Evolutionary conservation across 2,113 vertebrate genomes (phyloP), one percentile per base, ranked within the genome.

Genomic region (Anarhynchus alexandrinus): DNA sequence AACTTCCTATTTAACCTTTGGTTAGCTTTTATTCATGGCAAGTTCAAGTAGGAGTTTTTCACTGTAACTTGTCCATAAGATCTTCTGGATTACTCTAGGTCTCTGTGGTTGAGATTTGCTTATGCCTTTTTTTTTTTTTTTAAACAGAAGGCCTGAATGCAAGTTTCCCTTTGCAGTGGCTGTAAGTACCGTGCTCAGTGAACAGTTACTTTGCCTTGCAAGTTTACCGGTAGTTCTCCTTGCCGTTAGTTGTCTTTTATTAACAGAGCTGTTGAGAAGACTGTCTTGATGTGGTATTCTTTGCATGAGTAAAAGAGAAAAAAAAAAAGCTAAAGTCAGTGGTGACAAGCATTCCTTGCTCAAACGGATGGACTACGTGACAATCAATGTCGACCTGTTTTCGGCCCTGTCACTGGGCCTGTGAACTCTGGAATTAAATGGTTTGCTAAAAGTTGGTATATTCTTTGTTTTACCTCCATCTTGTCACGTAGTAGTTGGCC

Each of bases 311-410:
- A 21, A 79, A 52, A 76, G 21, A 21, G 11, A 11, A 11, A 40
- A 40, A 62, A 54, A 77, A 77, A 36, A n/a, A 30, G 9, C 18
- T 70, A 7, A 77, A 36, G 11, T 78, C 25, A 1, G 30, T 74
- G 43, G 6, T 85, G 71, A 16, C 29, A 25, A 42, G 29, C 40
- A 27, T 65, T 80, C 7, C 6, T 83, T 5, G 9, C 6, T 88
- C 38, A 58, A 34, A 32, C 0, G 2, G n/a, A 14, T 40, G 34
- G 26, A 6, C 27, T 78, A 10, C 2, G 2, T 54, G 49, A 57
- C 30, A 51, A 6, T 27, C 45, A 1, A 0, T 34, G 55, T 55
- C 4, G 3, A 4, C 23, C 36, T 52, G 19, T 0, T 27, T 69
- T 83, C 1, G 1, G 10, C 72, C 78, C 54, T 92, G 52, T 62